Conservation (phyloP, 1,140 invertebrate genomes). For the Globodera ellingtonae region DNA sequence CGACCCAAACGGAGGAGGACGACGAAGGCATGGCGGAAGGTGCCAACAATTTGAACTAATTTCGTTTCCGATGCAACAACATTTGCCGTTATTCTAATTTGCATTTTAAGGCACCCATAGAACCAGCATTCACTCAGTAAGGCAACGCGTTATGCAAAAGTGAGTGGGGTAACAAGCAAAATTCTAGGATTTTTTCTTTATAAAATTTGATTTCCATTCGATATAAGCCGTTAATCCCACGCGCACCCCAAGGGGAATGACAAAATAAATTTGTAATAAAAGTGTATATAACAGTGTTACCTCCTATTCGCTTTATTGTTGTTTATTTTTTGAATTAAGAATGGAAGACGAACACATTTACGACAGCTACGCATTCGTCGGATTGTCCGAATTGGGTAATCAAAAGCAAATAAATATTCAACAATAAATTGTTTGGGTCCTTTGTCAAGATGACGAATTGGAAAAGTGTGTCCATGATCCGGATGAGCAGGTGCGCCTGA, state of each 20-base stretch:
- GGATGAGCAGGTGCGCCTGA: conserved; percentile 19
- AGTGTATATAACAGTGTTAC: too few species aligned
- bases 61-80: background rate
- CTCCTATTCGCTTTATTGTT: conserved; percentile 31
- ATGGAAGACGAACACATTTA: conserved; percentile 44
- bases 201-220: background rate
- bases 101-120: conserved; percentile 13
- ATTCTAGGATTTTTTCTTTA: background rate
- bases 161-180: background rate
- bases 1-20: conserved; percentile 9
- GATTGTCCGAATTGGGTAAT: conserved; percentile 40
- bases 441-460: conserved; percentile 19
- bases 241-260: too few species aligned
- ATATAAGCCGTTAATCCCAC: background rate
- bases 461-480: conserved; percentile 10
- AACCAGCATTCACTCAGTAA: conserved; percentile 5
- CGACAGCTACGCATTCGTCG: conserved; percentile 35
- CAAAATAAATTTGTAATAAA: too few species aligned
- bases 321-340: conserved; percentile 12
- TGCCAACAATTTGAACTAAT: background rate
- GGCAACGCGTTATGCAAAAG: conserved; percentile 17
- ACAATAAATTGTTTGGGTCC: conserved; percentile 8
- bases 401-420: background rate
- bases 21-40: conserved; percentile 21
- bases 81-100: conserved; percentile 5